Conservation (phyloP, 2,113 vertebrate species). For the Lamprotornis superbus region DNA sequence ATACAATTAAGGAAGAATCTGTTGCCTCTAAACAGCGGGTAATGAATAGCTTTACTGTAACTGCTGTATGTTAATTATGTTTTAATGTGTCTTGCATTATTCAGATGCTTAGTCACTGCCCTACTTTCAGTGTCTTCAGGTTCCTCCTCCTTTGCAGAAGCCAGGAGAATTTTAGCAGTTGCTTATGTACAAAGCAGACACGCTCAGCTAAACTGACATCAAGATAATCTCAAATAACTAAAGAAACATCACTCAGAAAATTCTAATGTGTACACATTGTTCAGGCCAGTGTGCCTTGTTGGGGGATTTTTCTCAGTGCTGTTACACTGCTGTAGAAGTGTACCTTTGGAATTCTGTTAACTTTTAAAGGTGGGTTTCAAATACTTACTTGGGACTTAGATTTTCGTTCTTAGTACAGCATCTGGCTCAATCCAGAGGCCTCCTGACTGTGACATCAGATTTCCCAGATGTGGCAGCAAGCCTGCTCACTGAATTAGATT, state of each 20-base stretch:
- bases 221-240: neutral
- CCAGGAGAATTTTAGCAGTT: neutral
- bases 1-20: neutral
- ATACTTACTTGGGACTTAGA: neutral
- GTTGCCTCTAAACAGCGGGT: neutral
- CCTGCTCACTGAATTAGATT: neutral
- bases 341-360: neutral
- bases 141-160: neutral
- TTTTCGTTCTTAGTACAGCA: neutral
- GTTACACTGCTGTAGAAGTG: neutral
- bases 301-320: neutral
- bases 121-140: neutral
- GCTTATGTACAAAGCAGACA: neutral
- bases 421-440: neutral
- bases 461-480: neutral
- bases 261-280: neutral
- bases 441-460: neutral
- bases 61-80: neutral
- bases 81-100: neutral
- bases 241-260: neutral
- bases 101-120: neutral
- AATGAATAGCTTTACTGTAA: neutral
- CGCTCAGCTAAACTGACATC: neutral
- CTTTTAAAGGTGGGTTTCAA: neutral
- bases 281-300: rapidly evolving